A percentile compares a stretch with the other conserved stretches of the same genome.
phyloP scores from a whole-genome alignment of 2,888 invertebrate species.

The Drosophila mimetica region DNA sequence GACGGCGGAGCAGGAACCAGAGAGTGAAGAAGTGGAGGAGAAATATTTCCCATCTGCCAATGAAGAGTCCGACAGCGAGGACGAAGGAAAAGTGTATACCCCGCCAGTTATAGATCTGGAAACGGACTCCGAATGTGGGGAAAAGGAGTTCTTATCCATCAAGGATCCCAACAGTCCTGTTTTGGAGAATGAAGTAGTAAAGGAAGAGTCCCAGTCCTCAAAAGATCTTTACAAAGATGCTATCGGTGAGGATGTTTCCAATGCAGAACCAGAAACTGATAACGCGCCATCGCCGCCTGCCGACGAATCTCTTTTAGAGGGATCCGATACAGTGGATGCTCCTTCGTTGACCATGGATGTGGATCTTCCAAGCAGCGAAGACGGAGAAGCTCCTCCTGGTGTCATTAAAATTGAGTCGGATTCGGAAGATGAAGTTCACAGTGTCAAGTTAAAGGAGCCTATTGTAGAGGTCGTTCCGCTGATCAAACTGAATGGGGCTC shows the following conservation, averaged over 20 bases:
- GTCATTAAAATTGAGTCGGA: constrained; percentile 53
- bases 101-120: constrained; percentile 20
- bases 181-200: constrained; percentile 2
- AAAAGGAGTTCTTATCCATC: constrained; percentile 19
- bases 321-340: constrained; percentile 28
- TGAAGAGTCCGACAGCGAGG: constrained; percentile 5
- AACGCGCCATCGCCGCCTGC: constrained; percentile 1
- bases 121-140: constrained; percentile 13
- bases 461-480: neutral
- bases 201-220: neutral
- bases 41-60: neutral
- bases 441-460: neutral
- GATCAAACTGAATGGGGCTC: constrained; percentile 39
- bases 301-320: constrained; percentile 11
- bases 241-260: neutral
- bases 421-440: constrained; percentile 33
- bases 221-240: constrained; percentile 6
- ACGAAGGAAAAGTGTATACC: neutral
- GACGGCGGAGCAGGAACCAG: neutral
- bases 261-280: neutral
- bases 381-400: constrained; percentile 2
- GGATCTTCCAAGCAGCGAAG: constrained; percentile 36
- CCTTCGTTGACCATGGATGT: constrained; percentile 52
- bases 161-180: constrained; percentile 19
- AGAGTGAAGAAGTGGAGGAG: neutral